Percentiles rank a stretch among this genome's conserved stretches.
These are phyloP conservation scores for Diacarnus erythraeanus DNA, from an alignment of 37 sponge, comb jelly and placozoan species.

Conservation along the genomic window DNA sequence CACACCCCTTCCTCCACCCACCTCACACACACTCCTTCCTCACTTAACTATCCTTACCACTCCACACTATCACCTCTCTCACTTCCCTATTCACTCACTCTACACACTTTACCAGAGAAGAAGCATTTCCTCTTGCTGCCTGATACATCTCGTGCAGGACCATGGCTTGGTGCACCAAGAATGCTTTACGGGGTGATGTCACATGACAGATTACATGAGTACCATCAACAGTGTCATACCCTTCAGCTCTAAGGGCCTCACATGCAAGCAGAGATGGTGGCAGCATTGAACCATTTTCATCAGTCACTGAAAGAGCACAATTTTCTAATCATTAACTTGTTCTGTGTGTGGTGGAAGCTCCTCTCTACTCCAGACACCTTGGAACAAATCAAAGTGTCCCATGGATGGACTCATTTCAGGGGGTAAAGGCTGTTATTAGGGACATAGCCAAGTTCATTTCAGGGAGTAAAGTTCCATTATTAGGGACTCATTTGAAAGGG, in stretches of 20 bases:
- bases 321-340: no score
- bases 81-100: not conserved
- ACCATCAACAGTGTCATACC: slow-evolving; percentile 1
- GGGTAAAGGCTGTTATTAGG: no score
- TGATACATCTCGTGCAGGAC: slow-evolving; percentile 6
- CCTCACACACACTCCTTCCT: not conserved
- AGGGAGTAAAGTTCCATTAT: no score
- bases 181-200: not conserved
- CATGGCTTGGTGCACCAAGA: slow-evolving; percentile 17
- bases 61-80: not conserved
- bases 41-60: no score
- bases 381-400: no score
- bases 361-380: no score
- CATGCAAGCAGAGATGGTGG: slow-evolving; percentile 1
- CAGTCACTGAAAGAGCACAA: no score
- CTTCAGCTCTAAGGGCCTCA: not conserved
- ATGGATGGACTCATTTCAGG: no score
- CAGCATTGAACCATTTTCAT: not conserved
- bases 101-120: not conserved
- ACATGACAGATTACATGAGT: not conserved
- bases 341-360: no score
- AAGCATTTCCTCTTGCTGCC: not conserved
- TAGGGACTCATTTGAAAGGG: no score
- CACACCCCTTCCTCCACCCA: not conserved
- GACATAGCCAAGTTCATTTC: no score